Base-by-base conservation (phyloP, 1,140 invertebrate genomes). In the Camponotus vicinus region DNA sequence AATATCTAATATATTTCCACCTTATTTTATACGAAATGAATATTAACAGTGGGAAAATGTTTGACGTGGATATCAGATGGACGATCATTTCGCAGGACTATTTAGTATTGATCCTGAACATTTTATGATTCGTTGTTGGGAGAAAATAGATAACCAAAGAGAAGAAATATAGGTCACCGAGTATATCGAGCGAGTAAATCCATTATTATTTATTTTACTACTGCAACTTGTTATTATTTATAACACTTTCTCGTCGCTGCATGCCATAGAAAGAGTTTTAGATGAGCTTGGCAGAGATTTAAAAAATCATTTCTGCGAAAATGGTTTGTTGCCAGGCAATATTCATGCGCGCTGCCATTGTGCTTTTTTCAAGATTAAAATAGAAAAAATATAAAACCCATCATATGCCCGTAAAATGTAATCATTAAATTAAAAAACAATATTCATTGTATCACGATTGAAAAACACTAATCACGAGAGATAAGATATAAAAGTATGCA, bases 171-270 rank as follows among this genome's bases (percentile, higher is more conserved):
- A 64, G 86, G 70, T 90, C 49, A 69, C 71, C 45, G 42, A 49
- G 76, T 75, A 64, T 42, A 86, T 90, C 89, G 64, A 82, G 64
- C 86, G 71, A 66, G 18, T 57, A 71, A 83, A 86, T 57, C 18
- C 78, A 45, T 69, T 73, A 83, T 82, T 83, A 83, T 83, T 86
- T 86, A 86, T 73, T 52, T 52, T 66, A 55, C 57, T 73, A 59
- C 32, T 67, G n/a, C 40, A 66, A 52, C 59, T 21, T 59, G 78
- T 70, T 83, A 49, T 82, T 83, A 75, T 73, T 83, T 75, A 63
- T 61, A 83, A 83, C 37, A 71, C 21, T 83, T 57, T 84, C 57
- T 84, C 37, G 21, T 82, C 66, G 49, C n/a, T 71, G 15, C 18
- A 45, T 18, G 67, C 37, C 59, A 61, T 63, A 61, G 18, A 83